phyloP scores from a whole-genome alignment of 2,888 invertebrate genomes.

The Ellobium chinense region DNA sequence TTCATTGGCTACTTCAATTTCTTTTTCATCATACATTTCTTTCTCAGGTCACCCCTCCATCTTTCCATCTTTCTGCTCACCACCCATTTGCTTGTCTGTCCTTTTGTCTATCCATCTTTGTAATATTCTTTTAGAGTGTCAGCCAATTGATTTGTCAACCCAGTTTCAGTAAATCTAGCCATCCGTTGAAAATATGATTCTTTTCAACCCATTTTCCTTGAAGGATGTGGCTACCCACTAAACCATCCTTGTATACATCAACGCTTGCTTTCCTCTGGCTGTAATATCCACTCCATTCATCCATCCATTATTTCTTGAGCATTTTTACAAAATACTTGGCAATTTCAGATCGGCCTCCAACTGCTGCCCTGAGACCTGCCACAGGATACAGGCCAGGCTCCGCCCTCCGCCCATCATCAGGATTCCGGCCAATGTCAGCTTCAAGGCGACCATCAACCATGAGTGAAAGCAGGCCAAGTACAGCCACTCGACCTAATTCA shows the following conservation, averaged over 20 bases:
- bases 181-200: no score
- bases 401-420: conserved; percentile 68
- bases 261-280: background rate
- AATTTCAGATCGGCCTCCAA: conserved; percentile 58
- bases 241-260: background rate
- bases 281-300: background rate
- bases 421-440: conserved; percentile 66
- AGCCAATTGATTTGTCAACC: no score
- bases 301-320: background rate
- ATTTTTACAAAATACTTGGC: background rate
- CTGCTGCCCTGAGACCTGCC: conserved; percentile 64
- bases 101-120: no score
- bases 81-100: background rate
- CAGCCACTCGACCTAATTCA: conserved; percentile 50
- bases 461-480: conserved; percentile 54
- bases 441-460: conserved; percentile 57
- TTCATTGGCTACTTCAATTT: no score
- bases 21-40: no score
- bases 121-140: no score
- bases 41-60: background rate
- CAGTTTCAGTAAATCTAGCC: no score
- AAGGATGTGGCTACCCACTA: background rate
- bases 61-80: background rate
- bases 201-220: background rate
- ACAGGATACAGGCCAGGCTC: conserved; percentile 74